Evolutionary conservation across 2,797 vertebrate genomes (phyloP).

Genomic region (Cryptoblepharus egeriae): DNA sequence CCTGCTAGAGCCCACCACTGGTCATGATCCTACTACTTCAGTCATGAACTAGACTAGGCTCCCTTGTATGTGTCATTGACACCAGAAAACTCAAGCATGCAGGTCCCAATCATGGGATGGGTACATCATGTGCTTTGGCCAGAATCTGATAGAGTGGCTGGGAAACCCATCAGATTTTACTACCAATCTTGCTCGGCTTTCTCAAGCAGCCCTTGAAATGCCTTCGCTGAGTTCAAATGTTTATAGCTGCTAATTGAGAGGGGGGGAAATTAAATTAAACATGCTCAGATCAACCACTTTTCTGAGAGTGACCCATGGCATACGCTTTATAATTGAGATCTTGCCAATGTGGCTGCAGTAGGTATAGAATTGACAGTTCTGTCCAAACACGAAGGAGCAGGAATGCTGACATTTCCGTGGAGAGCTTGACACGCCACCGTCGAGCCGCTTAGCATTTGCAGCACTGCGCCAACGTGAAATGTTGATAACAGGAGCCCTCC

Average conservation of each 20-base stretch:
- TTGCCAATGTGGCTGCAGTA: constrained; percentile 10
- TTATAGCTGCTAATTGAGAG: constrained; percentile 30
- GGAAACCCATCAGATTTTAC: neutral
- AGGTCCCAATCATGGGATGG: no score
- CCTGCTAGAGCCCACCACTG: no score
- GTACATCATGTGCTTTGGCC: no score
- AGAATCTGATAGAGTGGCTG: no score
- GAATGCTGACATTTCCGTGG: constrained; percentile 49
- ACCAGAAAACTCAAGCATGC: no score
- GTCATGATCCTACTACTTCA: no score
- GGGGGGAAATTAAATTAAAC: neutral
- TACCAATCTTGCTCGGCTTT: no score
- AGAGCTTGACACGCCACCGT: constrained; percentile 48
- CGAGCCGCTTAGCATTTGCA: constrained; percentile 50
- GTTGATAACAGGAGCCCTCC: constrained; percentile 48
- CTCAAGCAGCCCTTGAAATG: neutral
- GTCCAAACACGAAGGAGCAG: constrained; percentile 45
- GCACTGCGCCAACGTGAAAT: constrained; percentile 31
- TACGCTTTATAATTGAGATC: constrained; percentile 1
- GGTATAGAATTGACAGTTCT: constrained; percentile 56
- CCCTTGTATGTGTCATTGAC: no score
- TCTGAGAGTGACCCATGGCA: constrained; percentile 19
- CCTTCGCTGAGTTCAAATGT: constrained; percentile 29
- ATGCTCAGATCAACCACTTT: constrained; percentile 1
- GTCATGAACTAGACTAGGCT: no score